These are phyloP conservation scores for Neomorphus geoffroyi DNA, from an alignment of 2,797 vertebrate genomes.

Conservation along the genomic window DNA sequence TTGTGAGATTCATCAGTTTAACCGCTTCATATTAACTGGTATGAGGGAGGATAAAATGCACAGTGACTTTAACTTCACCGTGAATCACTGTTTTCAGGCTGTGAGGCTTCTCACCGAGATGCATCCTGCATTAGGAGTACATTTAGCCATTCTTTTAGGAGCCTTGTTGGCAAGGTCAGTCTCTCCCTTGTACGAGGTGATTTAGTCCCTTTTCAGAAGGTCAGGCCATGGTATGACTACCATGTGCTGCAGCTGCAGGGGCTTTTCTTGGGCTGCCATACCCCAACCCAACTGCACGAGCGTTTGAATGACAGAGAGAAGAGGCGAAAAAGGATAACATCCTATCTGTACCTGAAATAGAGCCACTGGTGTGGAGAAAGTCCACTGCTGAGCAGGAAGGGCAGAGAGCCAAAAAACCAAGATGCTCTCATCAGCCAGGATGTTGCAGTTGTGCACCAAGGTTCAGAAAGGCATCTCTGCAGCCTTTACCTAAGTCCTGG, in stretches of 20 bases:
- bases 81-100: neutral
- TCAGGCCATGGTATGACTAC: neutral
- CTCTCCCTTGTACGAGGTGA: neutral
- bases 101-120: neutral
- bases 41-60: neutral
- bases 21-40: neutral
- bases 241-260: neutral
- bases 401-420: neutral
- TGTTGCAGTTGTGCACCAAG: neutral
- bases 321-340: neutral
- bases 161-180: neutral
- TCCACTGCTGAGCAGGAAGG: neutral
- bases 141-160: neutral
- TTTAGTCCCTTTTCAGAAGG: neutral
- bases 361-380: neutral
- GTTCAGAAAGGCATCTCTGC: neutral
- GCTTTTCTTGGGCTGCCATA: accelerated
- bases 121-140: neutral
- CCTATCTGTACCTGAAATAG: neutral
- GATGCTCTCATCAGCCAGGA: accelerated
- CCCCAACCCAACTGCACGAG: neutral
- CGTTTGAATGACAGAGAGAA: neutral
- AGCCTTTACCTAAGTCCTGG: neutral
- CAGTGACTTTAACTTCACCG: neutral
- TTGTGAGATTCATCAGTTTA: neutral